phyloP scores from a whole-genome alignment of 1,140 invertebrate genomes.

The Leptonema lineaticorne region DNA sequence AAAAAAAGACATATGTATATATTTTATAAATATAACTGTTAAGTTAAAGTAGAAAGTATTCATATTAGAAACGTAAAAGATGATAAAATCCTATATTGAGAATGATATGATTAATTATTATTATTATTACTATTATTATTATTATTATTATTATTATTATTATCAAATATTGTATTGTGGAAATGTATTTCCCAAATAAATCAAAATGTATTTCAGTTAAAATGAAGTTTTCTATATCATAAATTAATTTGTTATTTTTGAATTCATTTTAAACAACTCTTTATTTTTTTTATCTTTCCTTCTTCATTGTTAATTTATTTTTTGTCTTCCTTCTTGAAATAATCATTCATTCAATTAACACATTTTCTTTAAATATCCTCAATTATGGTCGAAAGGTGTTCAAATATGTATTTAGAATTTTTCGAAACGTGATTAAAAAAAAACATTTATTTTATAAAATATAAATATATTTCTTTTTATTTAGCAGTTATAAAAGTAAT shows the following conservation, averaged over 20 bases:
- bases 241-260: no score
- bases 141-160: constrained; percentile 18
- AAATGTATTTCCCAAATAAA: constrained; percentile 27
- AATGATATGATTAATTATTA: constrained; percentile 21
- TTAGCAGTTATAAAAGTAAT: constrained; percentile 15
- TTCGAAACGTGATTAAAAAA: not conserved
- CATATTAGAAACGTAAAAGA: constrained; percentile 13
- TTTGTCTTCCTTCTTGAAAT: no score
- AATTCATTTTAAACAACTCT: no score
- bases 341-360: no score
- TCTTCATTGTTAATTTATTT: no score
- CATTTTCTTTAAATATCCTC: no score
- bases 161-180: constrained; percentile 25
- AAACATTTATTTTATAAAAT: constrained; percentile 23
- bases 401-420: no score
- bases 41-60: constrained; percentile 15
- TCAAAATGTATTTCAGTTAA: constrained; percentile 31
- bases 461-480: constrained; percentile 26
- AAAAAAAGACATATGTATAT: not conserved
- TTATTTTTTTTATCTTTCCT: no score
- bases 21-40: not conserved
- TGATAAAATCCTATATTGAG: constrained; percentile 10
- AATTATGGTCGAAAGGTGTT: no score
- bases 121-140: constrained; percentile 22
- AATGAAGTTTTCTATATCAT: not conserved